Percentiles rank a stretch among this genome's conserved stretches.
phyloP scores from a whole-genome alignment of 2,888 invertebrate species.

The Onthophagus sagittarius region DNA sequence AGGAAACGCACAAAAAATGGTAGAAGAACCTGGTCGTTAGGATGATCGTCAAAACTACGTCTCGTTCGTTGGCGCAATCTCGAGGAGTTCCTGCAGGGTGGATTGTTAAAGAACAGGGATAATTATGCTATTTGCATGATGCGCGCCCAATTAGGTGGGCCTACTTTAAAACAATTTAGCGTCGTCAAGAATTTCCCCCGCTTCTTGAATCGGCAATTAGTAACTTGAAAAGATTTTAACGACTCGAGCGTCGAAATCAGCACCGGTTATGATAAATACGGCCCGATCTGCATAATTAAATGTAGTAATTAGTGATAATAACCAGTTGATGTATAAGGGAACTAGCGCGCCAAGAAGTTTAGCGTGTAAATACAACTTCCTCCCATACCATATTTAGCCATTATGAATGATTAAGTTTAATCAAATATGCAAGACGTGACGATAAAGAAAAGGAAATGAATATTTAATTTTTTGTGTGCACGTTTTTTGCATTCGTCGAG shows the following conservation, averaged over 20 bases:
- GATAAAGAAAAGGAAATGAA: background rate
- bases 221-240: background rate
- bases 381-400: background rate
- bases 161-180: background rate
- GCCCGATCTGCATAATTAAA: background rate
- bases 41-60: no score
- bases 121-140: background rate
- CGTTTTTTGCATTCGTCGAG: background rate
- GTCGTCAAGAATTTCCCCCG: background rate
- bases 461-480: no score
- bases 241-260: background rate
- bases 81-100: background rate
- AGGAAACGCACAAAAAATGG: background rate
- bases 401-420: background rate
- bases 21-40: background rate
- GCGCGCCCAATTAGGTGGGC: background rate
- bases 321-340: background rate
- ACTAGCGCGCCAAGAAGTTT: background rate
- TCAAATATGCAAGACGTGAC: background rate
- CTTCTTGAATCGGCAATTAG: background rate
- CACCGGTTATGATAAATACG: background rate
- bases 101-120: background rate
- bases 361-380: background rate
- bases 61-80: no score
- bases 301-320: background rate